Percentiles rank a stretch among this genome's conserved stretches.
phyloP scores from a whole-genome alignment of 2,888 invertebrate species.

The Pseudococcus jackbeardsleyi region DNA sequence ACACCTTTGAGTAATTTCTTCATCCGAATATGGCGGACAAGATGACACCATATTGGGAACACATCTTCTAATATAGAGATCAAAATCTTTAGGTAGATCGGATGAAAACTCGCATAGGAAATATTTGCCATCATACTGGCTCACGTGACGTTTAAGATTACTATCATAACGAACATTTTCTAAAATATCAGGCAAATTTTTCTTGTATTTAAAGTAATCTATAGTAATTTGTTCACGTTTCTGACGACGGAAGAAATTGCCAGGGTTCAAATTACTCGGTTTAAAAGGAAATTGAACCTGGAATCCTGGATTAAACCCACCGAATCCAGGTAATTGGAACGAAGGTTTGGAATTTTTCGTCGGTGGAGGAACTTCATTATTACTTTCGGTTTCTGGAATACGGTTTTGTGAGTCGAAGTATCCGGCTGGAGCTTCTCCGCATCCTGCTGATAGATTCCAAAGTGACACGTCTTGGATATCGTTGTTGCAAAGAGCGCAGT shows the following conservation, averaged over 20 bases:
- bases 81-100: neutral
- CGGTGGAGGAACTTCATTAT: constrained; percentile 17
- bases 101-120: constrained; percentile 51
- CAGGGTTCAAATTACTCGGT: neutral
- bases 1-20: constrained; percentile 68
- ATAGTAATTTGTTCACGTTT: neutral
- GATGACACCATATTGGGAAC: constrained; percentile 69
- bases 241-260: neutral
- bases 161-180: constrained; percentile 16
- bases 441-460: constrained; percentile 70
- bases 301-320: neutral
- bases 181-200: constrained; percentile 33
- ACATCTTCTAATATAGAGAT: constrained; percentile 69
- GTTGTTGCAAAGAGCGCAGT: constrained; percentile 57
- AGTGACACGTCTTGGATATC: constrained; percentile 68
- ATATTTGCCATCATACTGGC: neutral
- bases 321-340: neutral
- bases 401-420: constrained; percentile 6
- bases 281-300: neutral
- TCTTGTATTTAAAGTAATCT: neutral
- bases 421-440: constrained; percentile 30
- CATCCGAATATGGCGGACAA: constrained; percentile 69
- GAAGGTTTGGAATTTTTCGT: neutral
- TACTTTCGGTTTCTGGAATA: neutral
- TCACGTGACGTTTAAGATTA: neutral